Conservation (phyloP, 2,797 vertebrate genomes). For the Lophius americanus region DNA sequence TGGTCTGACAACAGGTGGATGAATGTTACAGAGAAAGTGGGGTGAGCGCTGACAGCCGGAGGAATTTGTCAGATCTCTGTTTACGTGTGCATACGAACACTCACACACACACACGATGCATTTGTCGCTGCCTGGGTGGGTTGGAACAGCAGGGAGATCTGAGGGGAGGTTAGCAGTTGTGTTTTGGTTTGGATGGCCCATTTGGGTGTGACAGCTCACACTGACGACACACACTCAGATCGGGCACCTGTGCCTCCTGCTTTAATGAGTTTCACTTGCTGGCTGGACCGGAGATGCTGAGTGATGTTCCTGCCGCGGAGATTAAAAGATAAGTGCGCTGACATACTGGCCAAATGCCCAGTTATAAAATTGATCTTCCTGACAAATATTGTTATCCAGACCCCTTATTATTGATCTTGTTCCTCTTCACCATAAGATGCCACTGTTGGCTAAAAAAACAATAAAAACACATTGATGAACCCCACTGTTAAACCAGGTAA, state of each 20-base stretch:
- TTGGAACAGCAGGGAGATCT: slow-evolving; percentile 75
- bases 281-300: slow-evolving; percentile 14
- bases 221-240: slow-evolving; percentile 43
- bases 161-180: slow-evolving; percentile 66
- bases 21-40: slow-evolving; percentile 59
- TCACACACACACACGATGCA: slow-evolving; percentile 47
- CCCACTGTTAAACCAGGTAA: no score
- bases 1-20: slow-evolving; percentile 68
- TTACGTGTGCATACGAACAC: slow-evolving; percentile 57
- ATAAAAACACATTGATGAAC: not conserved
- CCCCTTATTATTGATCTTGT: not conserved
- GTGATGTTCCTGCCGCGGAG: slow-evolving; percentile 2
- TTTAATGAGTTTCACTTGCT: slow-evolving; percentile 21
- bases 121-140: slow-evolving; percentile 79
- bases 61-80: slow-evolving; percentile 74
- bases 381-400: no score
- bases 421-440: not conserved
- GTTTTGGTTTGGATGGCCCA: slow-evolving; percentile 66
- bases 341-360: not conserved
- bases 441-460: not conserved
- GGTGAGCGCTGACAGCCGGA: slow-evolving; percentile 52
- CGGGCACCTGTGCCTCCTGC: slow-evolving; percentile 51
- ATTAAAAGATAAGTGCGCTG: not conserved
- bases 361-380: no score
- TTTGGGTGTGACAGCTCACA: slow-evolving; percentile 65